phyloP scores from a whole-genome alignment of 2,797 vertebrate species.

The Pipistrellus pipistrellus region DNA sequence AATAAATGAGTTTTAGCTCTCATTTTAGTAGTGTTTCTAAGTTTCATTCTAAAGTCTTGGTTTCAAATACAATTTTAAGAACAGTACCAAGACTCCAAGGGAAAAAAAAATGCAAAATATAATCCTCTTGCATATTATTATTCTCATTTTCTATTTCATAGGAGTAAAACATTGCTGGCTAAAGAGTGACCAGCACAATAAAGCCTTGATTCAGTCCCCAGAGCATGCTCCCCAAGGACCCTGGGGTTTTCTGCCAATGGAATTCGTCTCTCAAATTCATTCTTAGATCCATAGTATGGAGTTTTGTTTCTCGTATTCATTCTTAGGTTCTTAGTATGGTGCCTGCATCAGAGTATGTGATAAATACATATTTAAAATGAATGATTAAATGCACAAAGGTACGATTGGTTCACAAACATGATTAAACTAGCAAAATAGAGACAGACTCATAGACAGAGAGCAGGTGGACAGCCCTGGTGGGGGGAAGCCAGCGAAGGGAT shows the following conservation, averaged over 20 bases:
- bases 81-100: neutral
- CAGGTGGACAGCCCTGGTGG: neutral
- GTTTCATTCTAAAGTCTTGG: slow-evolving; percentile 22
- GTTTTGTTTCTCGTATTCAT: neutral
- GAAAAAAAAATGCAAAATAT: slow-evolving; percentile 30
- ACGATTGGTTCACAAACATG: neutral
- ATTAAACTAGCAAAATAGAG: neutral
- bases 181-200: neutral
- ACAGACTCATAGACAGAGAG: neutral
- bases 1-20: neutral
- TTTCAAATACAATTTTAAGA: slow-evolving; percentile 28
- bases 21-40: neutral
- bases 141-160: neutral
- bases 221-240: too few species aligned
- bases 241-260: neutral
- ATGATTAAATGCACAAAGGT: neutral
- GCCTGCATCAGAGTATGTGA: neutral
- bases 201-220: neutral
- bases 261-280: neutral
- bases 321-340: neutral
- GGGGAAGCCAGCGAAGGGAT: neutral
- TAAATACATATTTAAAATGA: neutral
- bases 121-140: neutral
- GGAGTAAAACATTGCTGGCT: neutral
- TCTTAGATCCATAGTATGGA: neutral